Conservation (phyloP, 2,888 invertebrate genomes). For the Oscheius sp. region DNA sequence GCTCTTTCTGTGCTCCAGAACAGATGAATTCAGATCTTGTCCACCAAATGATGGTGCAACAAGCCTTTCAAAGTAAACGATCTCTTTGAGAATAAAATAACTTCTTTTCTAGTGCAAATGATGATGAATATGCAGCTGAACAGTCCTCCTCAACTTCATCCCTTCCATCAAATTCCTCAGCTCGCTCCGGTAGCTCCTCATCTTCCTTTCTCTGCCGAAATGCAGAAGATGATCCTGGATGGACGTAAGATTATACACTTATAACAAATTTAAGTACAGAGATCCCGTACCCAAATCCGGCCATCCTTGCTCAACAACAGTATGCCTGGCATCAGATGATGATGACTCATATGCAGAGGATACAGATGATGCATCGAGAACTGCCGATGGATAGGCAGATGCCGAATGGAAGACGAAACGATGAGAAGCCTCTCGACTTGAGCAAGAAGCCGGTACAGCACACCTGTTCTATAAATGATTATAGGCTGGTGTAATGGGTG, state of each 20-base stretch:
- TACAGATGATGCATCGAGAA: neutral
- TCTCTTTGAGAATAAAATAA: neutral
- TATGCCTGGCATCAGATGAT: constrained; percentile 25
- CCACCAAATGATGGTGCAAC: constrained; percentile 20
- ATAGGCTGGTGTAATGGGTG: no score
- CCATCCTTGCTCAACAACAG: constrained; percentile 16
- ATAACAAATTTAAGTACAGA: neutral
- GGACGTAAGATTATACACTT: constrained; percentile 1
- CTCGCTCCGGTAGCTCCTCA: constrained; percentile 17
- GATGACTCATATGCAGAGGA: constrained; percentile 21
- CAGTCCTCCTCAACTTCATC: neutral
- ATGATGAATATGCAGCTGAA: constrained; percentile 15
- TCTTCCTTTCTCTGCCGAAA: constrained; percentile 25
- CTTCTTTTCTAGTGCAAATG: constrained; percentile 15
- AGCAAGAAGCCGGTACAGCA: constrained; percentile 36
- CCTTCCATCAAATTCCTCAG: neutral
- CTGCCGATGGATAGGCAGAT: neutral
- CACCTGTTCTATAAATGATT: no score
- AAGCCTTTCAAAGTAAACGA: constrained; percentile 17
- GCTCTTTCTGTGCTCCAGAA: neutral
- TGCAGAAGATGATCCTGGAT: constrained; percentile 22
- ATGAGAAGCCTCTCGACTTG: constrained; percentile 40
- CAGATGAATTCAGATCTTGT: neutral
- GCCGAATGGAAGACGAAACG: neutral
- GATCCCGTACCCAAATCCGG: constrained; percentile 15